Base-by-base conservation (phyloP, 2,113 vertebrate species). In the Indicator indicator region DNA sequence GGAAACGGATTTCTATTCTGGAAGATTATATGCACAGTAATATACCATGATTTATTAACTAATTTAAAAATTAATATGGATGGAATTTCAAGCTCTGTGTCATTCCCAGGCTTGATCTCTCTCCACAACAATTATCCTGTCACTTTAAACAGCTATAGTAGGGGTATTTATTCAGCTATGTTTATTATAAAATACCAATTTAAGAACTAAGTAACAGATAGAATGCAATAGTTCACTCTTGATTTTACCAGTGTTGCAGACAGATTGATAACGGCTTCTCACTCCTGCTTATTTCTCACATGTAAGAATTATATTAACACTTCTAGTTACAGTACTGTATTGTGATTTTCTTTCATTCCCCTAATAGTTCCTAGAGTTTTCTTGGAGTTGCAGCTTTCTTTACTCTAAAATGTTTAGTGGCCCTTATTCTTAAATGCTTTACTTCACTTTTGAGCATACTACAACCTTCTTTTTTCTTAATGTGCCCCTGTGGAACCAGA, bases 391-490 rank as follows among this genome's bases (percentile, higher is more conserved):
- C 23, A 30, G 4, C 2, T 44, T 86, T 71, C 11, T 11, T 65
- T 5, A 33, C 7, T 69, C 40, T 24, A 36, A 83, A 79, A 58
- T 28, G 48, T 48, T 80, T 56, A 69, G 19, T 24, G 8, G 4
- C 33, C 8, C 5, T 73, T 60, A 27, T 56, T 69, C 17, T 71
- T 44, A 68, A 38, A 60, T 36, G 15, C 3, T 64, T 83, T 0
- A 0, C 7, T 64, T 83, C 0, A 0, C 7, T 23, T 60, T 38
- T 44, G 3, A 48, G 17, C 11, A 16, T 64, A 62, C 48, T 46
- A 33, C 4, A 80, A 15, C 1, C 4, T 33, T 46, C 33, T 46
- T 26, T 52, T 40, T 56, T 48, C 26, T 36, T 13, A 32, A 32
- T 12, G 5, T 17, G 5, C 11, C 15, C 19, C 3, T 0, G 0